These are phyloP conservation scores for Galeruca laticollis DNA, from an alignment of 2,888 invertebrate genomes.

Conservation along the genomic window DNA sequence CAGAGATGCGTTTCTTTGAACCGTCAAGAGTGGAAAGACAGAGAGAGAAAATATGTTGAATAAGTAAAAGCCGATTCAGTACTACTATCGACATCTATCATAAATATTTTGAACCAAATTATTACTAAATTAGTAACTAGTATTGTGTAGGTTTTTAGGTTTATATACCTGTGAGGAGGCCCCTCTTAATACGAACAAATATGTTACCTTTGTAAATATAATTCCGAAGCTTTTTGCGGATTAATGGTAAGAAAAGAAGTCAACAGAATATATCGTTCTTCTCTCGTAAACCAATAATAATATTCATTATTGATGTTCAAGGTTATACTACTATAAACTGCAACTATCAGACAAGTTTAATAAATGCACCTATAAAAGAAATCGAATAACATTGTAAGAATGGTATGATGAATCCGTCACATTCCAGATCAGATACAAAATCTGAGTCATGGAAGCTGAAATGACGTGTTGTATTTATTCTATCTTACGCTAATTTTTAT, in stretches of 20 bases:
- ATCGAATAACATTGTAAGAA: slow-evolving; percentile 1
- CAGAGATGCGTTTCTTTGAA: too few species aligned
- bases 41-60: too few species aligned
- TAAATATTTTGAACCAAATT: too few species aligned
- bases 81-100: too few species aligned
- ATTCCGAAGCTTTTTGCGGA: too few species aligned
- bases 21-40: too few species aligned
- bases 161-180: too few species aligned
- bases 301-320: slow-evolving; percentile 20
- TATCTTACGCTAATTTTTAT: slow-evolving; percentile 26
- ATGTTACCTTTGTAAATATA: too few species aligned
- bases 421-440: slow-evolving; percentile 5
- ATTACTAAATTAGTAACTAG: too few species aligned
- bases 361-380: neutral
- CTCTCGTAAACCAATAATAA: slow-evolving; percentile 9
- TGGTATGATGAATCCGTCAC: slow-evolving; percentile 9
- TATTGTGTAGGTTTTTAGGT: too few species aligned
- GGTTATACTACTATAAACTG: slow-evolving; percentile 18
- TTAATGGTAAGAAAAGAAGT: neutral
- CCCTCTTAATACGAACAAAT: too few species aligned
- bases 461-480: slow-evolving; percentile 24
- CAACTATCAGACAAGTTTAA: slow-evolving; percentile 22
- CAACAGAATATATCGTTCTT: neutral
- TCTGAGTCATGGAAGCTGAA: slow-evolving; percentile 15
- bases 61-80: too few species aligned